These are phyloP conservation scores for Hypsibius dujardini DNA, from an alignment of 1,140 invertebrate genomes.

Conservation along the genomic window DNA sequence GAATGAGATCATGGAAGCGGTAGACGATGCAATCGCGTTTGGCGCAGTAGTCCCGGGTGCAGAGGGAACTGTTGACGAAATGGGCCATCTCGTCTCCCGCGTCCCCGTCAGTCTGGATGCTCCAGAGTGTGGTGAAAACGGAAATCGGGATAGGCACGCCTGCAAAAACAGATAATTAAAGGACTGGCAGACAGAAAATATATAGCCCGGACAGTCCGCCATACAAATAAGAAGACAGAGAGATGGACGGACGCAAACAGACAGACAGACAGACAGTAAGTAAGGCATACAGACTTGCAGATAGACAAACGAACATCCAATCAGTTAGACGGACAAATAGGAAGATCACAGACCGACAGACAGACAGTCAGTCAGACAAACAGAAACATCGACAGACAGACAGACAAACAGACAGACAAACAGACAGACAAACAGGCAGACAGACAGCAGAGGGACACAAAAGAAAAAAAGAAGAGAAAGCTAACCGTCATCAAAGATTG, in stretches of 20 bases:
- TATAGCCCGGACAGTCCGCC: background rate
- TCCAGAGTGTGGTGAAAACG: background rate
- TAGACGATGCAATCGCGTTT: background rate
- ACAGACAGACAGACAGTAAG: too few relatives aligned
- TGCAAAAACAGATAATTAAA: background rate
- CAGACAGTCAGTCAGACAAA: background rate
- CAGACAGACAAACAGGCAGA: too few relatives aligned
- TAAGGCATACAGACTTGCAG: too few relatives aligned
- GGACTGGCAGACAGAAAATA: background rate
- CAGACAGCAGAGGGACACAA: too few relatives aligned
- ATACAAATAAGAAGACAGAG: too few relatives aligned
- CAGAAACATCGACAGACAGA: background rate
- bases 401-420: too few relatives aligned
- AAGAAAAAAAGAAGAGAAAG: background rate
- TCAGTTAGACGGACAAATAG: too few relatives aligned
- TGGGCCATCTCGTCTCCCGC: constrained; percentile 1
- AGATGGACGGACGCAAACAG: too few relatives aligned
- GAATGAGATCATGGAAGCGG: constrained; percentile 3
- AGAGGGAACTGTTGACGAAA: constrained; percentile 3
- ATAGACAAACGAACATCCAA: too few relatives aligned
- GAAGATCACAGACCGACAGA: too few relatives aligned
- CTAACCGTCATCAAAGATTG: constrained; percentile 11
- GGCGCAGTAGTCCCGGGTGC: background rate
- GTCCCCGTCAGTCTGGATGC: background rate
- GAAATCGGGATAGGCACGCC: background rate